phyloP scores from a whole-genome alignment of 2,888 invertebrate species.

The Meliscaeva auricollis region DNA sequence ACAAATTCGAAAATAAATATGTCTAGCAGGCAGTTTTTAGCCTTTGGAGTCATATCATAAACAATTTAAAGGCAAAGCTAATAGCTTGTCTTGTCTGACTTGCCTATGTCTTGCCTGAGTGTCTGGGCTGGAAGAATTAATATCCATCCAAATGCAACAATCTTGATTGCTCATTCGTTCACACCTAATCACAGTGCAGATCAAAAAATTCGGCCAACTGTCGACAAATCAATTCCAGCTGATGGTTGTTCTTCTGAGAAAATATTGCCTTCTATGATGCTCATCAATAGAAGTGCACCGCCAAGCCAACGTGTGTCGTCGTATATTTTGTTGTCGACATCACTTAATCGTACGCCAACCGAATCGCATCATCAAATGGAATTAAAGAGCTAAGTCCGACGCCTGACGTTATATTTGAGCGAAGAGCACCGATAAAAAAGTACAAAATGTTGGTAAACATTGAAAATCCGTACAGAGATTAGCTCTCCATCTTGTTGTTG shows the following conservation, averaged over 20 bases:
- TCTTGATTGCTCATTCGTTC: slow-evolving; percentile 55
- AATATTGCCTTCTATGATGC: neutral
- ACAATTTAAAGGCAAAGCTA: slow-evolving; percentile 49
- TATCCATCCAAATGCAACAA: slow-evolving; percentile 33
- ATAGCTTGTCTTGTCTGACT: neutral
- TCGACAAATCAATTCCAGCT: slow-evolving; percentile 63
- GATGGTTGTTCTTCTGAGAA: slow-evolving; percentile 26
- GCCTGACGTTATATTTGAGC: too few species aligned
- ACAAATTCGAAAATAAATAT: slow-evolving; percentile 72
- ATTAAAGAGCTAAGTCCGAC: slow-evolving; percentile 66
- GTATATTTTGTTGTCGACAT: slow-evolving; percentile 33
- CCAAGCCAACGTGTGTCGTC: neutral
- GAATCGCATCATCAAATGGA: slow-evolving; percentile 67
- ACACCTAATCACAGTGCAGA: slow-evolving; percentile 59
- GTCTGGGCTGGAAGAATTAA: slow-evolving; percentile 20
- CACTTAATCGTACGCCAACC: slow-evolving; percentile 69
- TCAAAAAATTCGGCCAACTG: slow-evolving; percentile 67
- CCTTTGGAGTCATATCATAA: slow-evolving; percentile 60
- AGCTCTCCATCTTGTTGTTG: slow-evolving; percentile 25
- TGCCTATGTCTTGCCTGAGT: too few species aligned
- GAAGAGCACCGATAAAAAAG: slow-evolving; percentile 43
- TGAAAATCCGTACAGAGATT: slow-evolving; percentile 51
- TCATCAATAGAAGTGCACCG: slow-evolving; percentile 49
- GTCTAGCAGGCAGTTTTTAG: slow-evolving; percentile 66
- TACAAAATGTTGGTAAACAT: slow-evolving; percentile 64